Percentiles rank a stretch among this genome's conserved stretches.
These are phyloP conservation scores for Stichopus horrens DNA, from an alignment of 53 echinoderm and acorn worm species.

Conservation along the genomic window DNA sequence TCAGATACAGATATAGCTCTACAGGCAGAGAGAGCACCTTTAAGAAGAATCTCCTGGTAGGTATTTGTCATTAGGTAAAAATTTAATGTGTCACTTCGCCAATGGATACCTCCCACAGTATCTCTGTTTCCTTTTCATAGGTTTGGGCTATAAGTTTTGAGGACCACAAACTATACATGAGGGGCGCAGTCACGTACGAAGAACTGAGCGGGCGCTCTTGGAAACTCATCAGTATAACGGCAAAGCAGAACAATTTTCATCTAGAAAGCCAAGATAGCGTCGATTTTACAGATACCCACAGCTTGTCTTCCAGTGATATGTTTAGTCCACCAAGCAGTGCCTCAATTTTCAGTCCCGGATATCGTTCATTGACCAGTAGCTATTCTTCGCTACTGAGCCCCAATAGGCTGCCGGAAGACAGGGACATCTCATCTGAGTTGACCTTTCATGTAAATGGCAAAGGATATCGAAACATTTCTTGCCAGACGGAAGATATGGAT, in stretches of 20 bases:
- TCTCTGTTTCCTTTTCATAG: slow-evolving; percentile 13
- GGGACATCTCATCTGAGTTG: neutral
- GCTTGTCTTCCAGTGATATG: slow-evolving; percentile 29
- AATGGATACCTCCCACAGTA: too few species aligned
- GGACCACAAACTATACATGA: slow-evolving; percentile 71
- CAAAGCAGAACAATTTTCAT: slow-evolving; percentile 43
- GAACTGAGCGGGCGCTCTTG: slow-evolving; percentile 83
- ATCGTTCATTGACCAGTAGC: slow-evolving; percentile 1
- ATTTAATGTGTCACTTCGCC: too few species aligned
- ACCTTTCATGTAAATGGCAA: neutral
- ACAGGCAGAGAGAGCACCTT: too few species aligned
- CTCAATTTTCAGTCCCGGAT: slow-evolving; percentile 11
- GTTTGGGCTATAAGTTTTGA: slow-evolving; percentile 88
- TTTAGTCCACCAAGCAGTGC: slow-evolving; percentile 10
- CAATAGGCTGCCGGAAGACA: neutral
- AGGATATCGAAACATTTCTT: neutral
- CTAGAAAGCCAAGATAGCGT: slow-evolving; percentile 11
- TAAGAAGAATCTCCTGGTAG: too few species aligned
- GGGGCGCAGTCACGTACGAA: slow-evolving; percentile 71
- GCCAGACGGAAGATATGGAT: slow-evolving; percentile 22
- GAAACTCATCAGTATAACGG: slow-evolving; percentile 76
- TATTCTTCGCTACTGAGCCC: neutral
- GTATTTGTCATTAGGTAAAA: too few species aligned
- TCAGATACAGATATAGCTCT: too few species aligned
- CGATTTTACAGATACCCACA: neutral